Base-by-base conservation (phyloP, 1,140 invertebrate species). In the Tribolium madens region DNA sequence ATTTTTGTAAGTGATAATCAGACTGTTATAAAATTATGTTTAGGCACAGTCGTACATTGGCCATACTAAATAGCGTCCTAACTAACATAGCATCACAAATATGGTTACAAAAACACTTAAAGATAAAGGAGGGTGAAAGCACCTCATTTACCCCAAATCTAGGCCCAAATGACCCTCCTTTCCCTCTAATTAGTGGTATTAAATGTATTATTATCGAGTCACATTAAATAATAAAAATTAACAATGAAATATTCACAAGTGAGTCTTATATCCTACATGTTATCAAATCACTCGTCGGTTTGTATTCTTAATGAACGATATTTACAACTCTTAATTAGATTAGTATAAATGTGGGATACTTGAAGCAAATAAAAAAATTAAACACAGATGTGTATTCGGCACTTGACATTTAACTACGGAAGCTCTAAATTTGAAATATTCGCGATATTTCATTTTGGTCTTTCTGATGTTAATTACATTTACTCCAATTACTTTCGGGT, bases 381-480 rank as follows among this genome's bases (percentile, higher is more conserved):
- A 70, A 46, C 14, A 21, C n/a, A 9, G 4, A 26, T 33, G 21
- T 57, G 33, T 46, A 31, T 72, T 78, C 46, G 78, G 78, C 78
- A 79, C 78, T 79, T 79, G 78, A 76, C 78, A 78, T 78, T 71
- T 76, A 74, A 74, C 75, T 76, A 79, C 57, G 78, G 78, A 79
- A 79, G 78, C 78, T 79, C 78, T 79, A 79, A 73, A 70, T 53
- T 47, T 53, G 47, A 42, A 57, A 26, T 72, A 53, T 72, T 5
- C 36, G 9, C n/a, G 10, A 64, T 64, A 64, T 64, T 64, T 75
- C 18, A 42, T 48, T 71, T 76, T 79, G 77, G 70, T 79, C 77
- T 64, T 18, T 18, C 17, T 57, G 52, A 57, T 64, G 21, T 64
- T 18, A 60, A 18, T 60, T 60, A 10, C 18, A 15, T 1, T 60